Base-by-base conservation (phyloP, 2,888 invertebrate species). In the Parasteatoda lunata region DNA sequence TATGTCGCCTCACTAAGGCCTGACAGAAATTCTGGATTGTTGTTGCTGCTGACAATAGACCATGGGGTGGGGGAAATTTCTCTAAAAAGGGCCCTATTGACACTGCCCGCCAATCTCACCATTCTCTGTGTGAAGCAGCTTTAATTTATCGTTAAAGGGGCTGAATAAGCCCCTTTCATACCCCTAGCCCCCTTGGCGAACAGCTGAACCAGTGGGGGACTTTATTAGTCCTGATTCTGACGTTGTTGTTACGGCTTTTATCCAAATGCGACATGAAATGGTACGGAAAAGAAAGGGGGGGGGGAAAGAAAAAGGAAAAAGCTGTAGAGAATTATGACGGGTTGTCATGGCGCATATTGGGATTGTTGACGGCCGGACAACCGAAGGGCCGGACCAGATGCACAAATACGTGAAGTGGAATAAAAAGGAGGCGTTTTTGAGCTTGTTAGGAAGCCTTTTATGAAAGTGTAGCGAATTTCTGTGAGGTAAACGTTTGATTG, bases 81-180 rank as follows among this genome's bases (percentile, higher is more conserved):
- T 68, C 64, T 65, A 69, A 69, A 85, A 76, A 69, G 54, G 49
- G 52, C 52, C 77, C 77, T 83, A 83, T 83, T 83, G 83, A 83
- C 83, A 83, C 83, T 83, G 66, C 66, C 15, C 75, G 15, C 72
- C 79, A 54, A 70, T 78, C 70, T 54, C 69, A n/a, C 52, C 51
- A 13, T 13, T 70, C 76, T 76, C 71, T 70, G 77, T 80, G 85
- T 80, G 85, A 85, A 85, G 80, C 85, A 85, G 85, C 85, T 85
- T 85, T 85, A 85, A 85, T 85, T 85, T 80, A 85, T 85, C 85
- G 80, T 80, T 77, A 85, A 66, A 80, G 80, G 80, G 80, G 68
- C 75, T 13, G 64, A n/a, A n/a, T 51, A 15, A 13, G 15, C 70
- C 71, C 72, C 76, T 68, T 49, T 30, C 30, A 4, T 45, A 13